Base-by-base conservation (phyloP, 1,140 invertebrate species). In the Ips nitidus region DNA sequence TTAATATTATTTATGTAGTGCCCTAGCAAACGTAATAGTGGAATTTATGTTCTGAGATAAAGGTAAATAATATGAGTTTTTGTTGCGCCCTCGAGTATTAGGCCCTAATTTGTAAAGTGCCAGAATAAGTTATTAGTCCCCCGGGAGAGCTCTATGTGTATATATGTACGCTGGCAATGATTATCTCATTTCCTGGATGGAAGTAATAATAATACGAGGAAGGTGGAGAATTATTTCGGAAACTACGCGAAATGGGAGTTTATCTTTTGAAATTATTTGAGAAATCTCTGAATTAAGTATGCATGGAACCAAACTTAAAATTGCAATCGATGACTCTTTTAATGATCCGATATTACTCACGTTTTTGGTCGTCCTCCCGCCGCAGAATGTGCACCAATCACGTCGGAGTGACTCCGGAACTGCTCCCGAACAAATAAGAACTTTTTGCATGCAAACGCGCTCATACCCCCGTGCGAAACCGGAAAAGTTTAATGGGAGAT, bases 401-500 rank as follows among this genome's bases (percentile, higher is more conserved):
- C 52, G 57, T 42, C 57, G 5, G 37, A 63, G 45, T 50, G 45
- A 63, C 61, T 63, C 37, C 47, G 38, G 39, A 63, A 63, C 61
- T n/a, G 53, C 61, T 63, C 37, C 47, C 7, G 39, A 63, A 63
- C 61, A 63, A 63, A 63, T 63, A 63, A 59, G 61, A 63, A 63
- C 61, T 63, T 63, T 63, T 63, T 63, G 61, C 61, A 63, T 63
- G 53, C 8, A 52, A 36, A 37, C 42, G 37, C 47, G 22, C 22
- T 22, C 22, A 22, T 22, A 22, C 22, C 22, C 22, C 22, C 7
- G 4, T 43, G 63, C 52, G 63, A 65, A 65, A 55, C 53, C 63
- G 52, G 52, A 65, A 65, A 65, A 65, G 63, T 65, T 65, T 65
- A 65, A 56, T 65, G 63, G 63, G 40, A 64, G 62, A 65, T 65